These are phyloP conservation scores for Myxocyprinus asiaticus DNA, from an alignment of 2,113 vertebrate genomes.

Conservation along the genomic window DNA sequence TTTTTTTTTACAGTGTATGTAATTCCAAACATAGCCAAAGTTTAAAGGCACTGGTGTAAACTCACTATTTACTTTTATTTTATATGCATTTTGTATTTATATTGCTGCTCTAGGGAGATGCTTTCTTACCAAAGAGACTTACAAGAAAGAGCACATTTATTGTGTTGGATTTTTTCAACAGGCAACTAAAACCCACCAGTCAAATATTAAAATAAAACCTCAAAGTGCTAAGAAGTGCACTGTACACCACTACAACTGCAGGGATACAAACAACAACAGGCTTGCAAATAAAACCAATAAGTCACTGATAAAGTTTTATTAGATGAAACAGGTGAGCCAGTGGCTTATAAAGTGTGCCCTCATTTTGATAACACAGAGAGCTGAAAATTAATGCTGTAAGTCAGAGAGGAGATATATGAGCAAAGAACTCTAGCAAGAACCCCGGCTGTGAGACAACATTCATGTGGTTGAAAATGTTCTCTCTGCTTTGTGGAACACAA, in stretches of 20 bases:
- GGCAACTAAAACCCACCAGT: background rate
- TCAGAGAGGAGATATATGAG: background rate
- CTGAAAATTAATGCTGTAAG: constrained; percentile 17
- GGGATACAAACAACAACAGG: constrained; percentile 12
- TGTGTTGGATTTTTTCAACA: background rate
- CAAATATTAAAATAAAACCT: background rate
- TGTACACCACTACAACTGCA: background rate
- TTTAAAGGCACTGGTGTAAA: no score
- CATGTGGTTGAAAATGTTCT: background rate
- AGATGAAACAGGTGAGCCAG: constrained; percentile 18
- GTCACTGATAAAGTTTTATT: constrained; percentile 6
- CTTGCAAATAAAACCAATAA: constrained; percentile 19
- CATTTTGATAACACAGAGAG: constrained; percentile 14
- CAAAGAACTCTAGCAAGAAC: background rate
- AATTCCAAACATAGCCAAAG: no score
- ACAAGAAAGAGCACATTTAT: background rate
- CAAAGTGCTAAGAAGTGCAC: background rate
- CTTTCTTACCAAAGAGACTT: background rate
- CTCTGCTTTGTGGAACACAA: background rate
- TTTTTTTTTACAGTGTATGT: no score
- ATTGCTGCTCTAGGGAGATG: background rate
- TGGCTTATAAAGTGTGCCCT: constrained; percentile 20
- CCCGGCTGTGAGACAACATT: background rate
- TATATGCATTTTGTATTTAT: background rate
- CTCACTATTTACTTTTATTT: background rate